Evolutionary conservation across 2,113 vertebrate genomes (phyloP), one percentile per base, ranked within the genome.

Genomic region (Argyrosomus japonicus): DNA sequence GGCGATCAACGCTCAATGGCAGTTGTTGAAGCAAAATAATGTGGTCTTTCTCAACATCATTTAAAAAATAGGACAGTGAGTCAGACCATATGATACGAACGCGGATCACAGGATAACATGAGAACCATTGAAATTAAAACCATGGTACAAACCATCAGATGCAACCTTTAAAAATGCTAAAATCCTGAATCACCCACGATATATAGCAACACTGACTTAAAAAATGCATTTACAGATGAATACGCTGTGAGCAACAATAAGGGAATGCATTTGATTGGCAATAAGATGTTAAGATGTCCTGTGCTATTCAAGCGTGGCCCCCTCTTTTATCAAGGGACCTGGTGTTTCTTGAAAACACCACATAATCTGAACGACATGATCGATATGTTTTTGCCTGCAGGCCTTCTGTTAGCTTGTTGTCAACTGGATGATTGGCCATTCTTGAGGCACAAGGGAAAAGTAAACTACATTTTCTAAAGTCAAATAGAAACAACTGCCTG

Each of bases 11-110:
- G 12, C 57, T 65, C 76, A 58, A 47, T 77, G 78, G 80, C 74
- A 77, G 67, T 14, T 50, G 23, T 3, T 79, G 67, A 75, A 87
- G 86, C 82, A 83, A 69, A 83, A 65, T 85, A 68, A 83, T 48
- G 17, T 7, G 23, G 14, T 54, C 62, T 68, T 67, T 29, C 18
- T 77, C 50, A 17, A 68, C 56, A 21, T 23, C 29, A 36, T 64
- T 47, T 79, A 40, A 73, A 68, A 76, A 68, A 61, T 57, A 64
- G 78, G 68, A 64, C 75, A 77, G 27, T 48, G 68, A 87, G 64
- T 80, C 63, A 82, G 79, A 77, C 23, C 15, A 68, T 53, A 67
- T 73, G 43, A 63, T 54, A n/a, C 53, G 45, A 62, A 32, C 23
- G 10, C 6, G 57, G 25, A 56, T 47, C 7, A 19, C 27, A 71